A percentile compares a stretch with the other conserved stretches of the same genome.
Evolutionary conservation across 2,888 invertebrate species (phyloP).

Genomic region (Platerodrilus igneus): DNA sequence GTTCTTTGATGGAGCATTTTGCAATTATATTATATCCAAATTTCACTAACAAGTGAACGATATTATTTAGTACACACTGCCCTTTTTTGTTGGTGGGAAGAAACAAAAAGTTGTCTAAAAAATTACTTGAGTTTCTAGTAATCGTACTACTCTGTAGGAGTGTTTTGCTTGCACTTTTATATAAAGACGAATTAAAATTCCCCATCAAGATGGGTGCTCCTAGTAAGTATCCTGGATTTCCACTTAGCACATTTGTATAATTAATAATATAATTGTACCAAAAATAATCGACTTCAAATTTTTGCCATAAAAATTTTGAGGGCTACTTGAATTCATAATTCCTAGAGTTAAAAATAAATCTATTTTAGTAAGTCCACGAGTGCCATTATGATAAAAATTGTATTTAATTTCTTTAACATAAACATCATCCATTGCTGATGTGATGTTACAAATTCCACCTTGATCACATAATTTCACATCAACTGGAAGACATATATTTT

Average conservation of each 20-base stretch:
- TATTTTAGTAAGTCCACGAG: conserved; percentile 44
- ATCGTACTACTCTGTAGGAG: conserved; percentile 5
- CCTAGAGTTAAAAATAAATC: conserved; percentile 37
- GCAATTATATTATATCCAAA: conserved; percentile 52
- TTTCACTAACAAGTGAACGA: conserved; percentile 43
- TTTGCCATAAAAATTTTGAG: too few species aligned
- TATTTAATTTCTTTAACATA: conserved; percentile 40
- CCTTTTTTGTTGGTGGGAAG: conserved; percentile 48
- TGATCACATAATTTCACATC: conserved; percentile 38
- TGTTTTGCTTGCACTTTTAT: not conserved
- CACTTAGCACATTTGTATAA: conserved; percentile 52
- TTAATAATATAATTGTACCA: conserved; percentile 40
- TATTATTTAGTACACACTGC: conserved; percentile 45
- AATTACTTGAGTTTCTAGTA: conserved; percentile 29
- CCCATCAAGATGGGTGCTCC: conserved; percentile 60
- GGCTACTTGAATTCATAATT: too few species aligned
- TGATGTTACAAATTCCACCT: conserved; percentile 16
- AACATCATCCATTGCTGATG: conserved; percentile 31
- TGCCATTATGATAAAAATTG: conserved; percentile 47
- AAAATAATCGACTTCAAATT: conserved; percentile 38
- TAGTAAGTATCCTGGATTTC: conserved; percentile 70
- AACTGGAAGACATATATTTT: conserved; percentile 40
- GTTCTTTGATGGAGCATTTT: conserved; percentile 45
- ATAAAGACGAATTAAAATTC: conserved; percentile 33
- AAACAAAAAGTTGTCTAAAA: conserved; percentile 38